These are phyloP conservation scores for Hyles lineata DNA, from an alignment of 2,888 invertebrate species.

Conservation along the genomic window DNA sequence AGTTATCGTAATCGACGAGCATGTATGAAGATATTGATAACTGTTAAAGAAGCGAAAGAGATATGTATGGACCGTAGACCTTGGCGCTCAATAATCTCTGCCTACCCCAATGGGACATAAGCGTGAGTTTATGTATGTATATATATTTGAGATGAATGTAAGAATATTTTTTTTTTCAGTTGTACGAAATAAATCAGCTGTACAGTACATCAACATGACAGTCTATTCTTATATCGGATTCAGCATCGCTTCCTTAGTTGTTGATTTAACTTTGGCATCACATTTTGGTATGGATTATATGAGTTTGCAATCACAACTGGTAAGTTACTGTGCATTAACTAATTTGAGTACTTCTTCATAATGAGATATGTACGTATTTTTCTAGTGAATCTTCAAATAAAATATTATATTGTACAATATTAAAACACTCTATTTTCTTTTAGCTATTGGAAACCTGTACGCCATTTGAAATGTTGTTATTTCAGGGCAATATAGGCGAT, in stretches of 20 bases:
- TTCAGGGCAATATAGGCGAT: constrained; percentile 43
- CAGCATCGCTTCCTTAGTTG: constrained; percentile 52
- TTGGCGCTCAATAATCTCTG: no score
- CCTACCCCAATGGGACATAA: no score
- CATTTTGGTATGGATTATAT: constrained; percentile 64
- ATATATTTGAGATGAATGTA: no score
- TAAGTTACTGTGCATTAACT: constrained; percentile 40
- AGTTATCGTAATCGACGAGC: no score
- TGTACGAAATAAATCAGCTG: constrained; percentile 41
- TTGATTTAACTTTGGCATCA: constrained; percentile 60
- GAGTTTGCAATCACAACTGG: constrained; percentile 50
- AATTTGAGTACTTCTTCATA: not conserved
- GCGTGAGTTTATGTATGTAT: no score
- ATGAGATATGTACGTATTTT: not conserved
- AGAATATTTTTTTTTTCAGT: constrained; percentile 43
- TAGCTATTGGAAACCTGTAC: no score
- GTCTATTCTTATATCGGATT: constrained; percentile 52
- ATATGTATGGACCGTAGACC: no score
- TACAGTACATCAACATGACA: constrained; percentile 46
- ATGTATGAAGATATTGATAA: no score
- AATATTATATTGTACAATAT: not conserved
- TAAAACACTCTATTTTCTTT: not conserved
- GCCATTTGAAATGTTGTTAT: not conserved
- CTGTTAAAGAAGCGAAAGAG: no score
- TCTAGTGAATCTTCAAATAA: not conserved